Evolutionary conservation across 2,797 vertebrate genomes (phyloP).

Genomic region (Rhabdophis nuchalis): DNA sequence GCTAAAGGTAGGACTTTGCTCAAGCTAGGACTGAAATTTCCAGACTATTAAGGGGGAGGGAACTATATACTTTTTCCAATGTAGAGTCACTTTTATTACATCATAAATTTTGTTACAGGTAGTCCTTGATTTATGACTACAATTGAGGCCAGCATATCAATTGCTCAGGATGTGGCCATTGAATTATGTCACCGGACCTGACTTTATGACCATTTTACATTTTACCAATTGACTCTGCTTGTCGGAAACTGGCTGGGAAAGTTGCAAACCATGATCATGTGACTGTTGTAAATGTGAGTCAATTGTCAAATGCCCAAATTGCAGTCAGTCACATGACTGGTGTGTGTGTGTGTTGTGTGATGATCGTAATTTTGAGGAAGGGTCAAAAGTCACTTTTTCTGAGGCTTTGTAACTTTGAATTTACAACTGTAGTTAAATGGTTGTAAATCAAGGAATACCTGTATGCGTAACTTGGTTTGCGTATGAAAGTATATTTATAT

Average conservation of each 20-base stretch:
- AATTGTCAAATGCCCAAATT: background rate
- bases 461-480: background rate
- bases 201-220: background rate
- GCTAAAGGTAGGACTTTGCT: background rate
- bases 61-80: background rate
- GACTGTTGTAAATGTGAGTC: background rate
- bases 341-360: background rate
- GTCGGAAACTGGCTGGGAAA: background rate
- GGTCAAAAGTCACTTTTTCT: background rate
- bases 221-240: background rate
- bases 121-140: background rate
- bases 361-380: background rate
- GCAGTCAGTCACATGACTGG: background rate
- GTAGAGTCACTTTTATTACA: background rate
- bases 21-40: background rate
- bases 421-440: background rate
- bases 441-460: background rate
- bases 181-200: background rate
- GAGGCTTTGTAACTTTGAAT: background rate
- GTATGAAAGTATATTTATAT: background rate
- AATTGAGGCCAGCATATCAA: background rate
- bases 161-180: background rate
- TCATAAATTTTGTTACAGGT: background rate
- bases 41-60: background rate
- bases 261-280: background rate